Base-by-base conservation (phyloP, 2,113 vertebrate species). In the Phalacrocorax carbo region DNA sequence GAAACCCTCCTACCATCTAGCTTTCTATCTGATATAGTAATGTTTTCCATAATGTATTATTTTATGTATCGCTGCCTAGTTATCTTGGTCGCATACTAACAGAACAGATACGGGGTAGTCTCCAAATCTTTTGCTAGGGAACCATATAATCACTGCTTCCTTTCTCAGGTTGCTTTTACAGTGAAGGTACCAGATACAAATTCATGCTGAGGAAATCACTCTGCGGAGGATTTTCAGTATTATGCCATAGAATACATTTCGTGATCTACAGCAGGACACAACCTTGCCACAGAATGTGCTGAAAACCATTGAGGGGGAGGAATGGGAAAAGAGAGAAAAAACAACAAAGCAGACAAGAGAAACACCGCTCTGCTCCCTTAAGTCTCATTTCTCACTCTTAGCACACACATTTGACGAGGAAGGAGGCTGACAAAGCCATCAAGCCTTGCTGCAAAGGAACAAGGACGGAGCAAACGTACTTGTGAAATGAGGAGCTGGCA, bases 401-500 rank as follows among this genome's bases (percentile, higher is more conserved):
- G 48, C 54, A 48, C n/a, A 8, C 21, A 3, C 61, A 15, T 30
- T 9, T 49, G 55, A 0, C 0, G 29, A 66, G 51, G 61, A 36
- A n/a, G 69, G 46, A 75, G 62, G 49, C 12, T 16, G 69, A 73
- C 55, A 44, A 49, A 46, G 55, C 7, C 48, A 25, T 6, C 34
- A 38, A 3, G 34, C 19, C 13, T 30, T 4, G 23, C 48, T 69
- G 70, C 57, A 20, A 58, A 76, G 62, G 42, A n/a, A 4, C 1
- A 12, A 10, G 30, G 62, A 29, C 46, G 38, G 60, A 80, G 11
- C 18, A 8, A 30, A 54, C 80, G 4, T 36, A 99, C 99, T 97
- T 99, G 99, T 34, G 99, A 99, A 96, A 99, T 97, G 90, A 99
- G 98, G 54, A 99, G 97, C 97, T 99, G 99, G 97, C 99, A 99